Conservation (phyloP, 2,888 invertebrate genomes). For the Volucella inanis region DNA sequence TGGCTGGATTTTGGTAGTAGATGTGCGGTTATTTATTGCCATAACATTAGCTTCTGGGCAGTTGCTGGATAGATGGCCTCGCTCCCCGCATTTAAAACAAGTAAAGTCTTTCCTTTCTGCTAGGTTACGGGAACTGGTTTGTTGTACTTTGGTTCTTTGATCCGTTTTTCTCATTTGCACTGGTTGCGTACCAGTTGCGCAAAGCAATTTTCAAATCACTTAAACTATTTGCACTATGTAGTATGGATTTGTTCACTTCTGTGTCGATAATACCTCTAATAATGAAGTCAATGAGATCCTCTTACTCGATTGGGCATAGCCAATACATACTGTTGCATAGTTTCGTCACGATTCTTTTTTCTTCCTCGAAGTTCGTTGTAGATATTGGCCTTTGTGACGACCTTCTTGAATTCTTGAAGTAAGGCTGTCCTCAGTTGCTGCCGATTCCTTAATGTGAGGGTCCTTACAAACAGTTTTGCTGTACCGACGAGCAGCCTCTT, state of each 20-base stretch:
- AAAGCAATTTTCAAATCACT: background rate
- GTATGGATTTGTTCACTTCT: too few relatives aligned
- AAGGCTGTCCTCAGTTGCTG: too few relatives aligned
- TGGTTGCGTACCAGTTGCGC: background rate
- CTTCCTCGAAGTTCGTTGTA: too few relatives aligned
- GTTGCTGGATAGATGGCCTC: background rate
- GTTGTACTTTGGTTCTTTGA: background rate
- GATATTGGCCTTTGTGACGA: too few relatives aligned
- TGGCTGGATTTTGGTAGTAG: background rate
- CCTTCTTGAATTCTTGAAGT: too few relatives aligned
- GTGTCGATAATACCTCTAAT: too few relatives aligned
- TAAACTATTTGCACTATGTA: too few relatives aligned
- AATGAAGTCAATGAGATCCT: too few relatives aligned
- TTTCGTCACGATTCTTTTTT: too few relatives aligned
- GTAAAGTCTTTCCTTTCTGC: constrained; percentile 2
- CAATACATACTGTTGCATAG: too few relatives aligned
- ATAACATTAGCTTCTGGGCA: background rate
- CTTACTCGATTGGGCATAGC: too few relatives aligned
- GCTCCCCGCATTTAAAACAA: constrained; percentile 8
- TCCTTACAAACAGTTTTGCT: constrained; percentile 2
- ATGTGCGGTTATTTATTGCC: background rate
- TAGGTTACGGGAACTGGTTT: background rate
- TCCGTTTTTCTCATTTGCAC: background rate
- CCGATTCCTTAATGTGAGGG: background rate
- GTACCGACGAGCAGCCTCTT: constrained; percentile 9